Evolutionary conservation across 2,888 invertebrate genomes (phyloP), one percentile per base, ranked within the genome.

Genomic region (Pristionchus fissidentatus): DNA sequence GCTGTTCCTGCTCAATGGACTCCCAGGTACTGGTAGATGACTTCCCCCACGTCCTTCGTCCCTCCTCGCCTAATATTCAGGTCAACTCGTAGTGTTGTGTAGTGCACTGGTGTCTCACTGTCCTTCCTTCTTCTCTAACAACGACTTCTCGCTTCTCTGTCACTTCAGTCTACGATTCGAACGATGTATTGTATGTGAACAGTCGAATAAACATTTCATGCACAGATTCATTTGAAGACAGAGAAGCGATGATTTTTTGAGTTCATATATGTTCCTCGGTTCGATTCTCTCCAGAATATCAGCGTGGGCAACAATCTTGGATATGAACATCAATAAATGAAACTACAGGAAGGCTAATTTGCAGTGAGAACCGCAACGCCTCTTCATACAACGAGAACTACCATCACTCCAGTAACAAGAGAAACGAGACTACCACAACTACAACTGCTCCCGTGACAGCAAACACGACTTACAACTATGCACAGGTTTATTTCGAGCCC

Each of bases 381-480:
- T 75, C 75, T 29, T 75, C 75, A 13, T 75, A 29, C 75, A 75
- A 75, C 19, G 46, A 75, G 32, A 43, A 75, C 46, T 75, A 38
- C 49, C 49, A 43, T 15, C 15, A 75, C 29, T 43, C 43, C 46
- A 75, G 75, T 46, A 26, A 43, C 26, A 75, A 75, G 75, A 75
- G 75, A 46, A 75, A 29, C 19, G 75, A 87, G 75, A 87, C 87
- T 0, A 86, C 85, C 0, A 62, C 62, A 10, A 62, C 62, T 35
- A 32, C 62, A 15, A 87, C 84, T 66, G 78, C 79, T 55, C 88
- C 89, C 41, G 57, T 87, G 29, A 85, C 86, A 29, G 83, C 84
- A 77, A 86, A 82, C 49, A 86, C 87, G 22, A 85, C 86, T 29
- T 88, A 88, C 83, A 86, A 84, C 57, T 89, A 88, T 62, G 85